Evolutionary conservation across 2,888 invertebrate species (phyloP).

Genomic region (Meganola albula): DNA sequence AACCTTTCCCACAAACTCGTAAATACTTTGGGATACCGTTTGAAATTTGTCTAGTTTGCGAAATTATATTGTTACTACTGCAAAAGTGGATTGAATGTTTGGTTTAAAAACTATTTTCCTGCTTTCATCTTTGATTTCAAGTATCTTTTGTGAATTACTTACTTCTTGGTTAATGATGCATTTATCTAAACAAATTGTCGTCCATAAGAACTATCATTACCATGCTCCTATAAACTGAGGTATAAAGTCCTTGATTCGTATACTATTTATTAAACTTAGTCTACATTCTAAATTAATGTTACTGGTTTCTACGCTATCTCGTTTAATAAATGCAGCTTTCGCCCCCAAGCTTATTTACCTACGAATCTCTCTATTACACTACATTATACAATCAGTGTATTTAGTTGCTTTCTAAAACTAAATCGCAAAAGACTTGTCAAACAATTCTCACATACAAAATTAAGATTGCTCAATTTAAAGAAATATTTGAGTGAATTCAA

Average conservation of each 20-base stretch:
- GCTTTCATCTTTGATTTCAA: no score
- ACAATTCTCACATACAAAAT: slow-evolving; percentile 47
- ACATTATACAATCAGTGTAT: slow-evolving; percentile 31
- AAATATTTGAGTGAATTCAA: slow-evolving; percentile 42
- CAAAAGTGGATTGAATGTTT: no score
- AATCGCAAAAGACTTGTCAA: slow-evolving; percentile 25
- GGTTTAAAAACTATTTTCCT: no score
- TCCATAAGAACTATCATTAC: no score
- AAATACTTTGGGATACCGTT: slow-evolving; percentile 38
- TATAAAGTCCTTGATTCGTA: no score
- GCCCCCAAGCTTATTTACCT: slow-evolving; percentile 30
- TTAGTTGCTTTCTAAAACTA: slow-evolving; percentile 28
- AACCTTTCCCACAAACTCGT: slow-evolving; percentile 58
- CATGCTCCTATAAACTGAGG: no score
- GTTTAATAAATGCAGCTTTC: slow-evolving; percentile 33
- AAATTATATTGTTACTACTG: slow-evolving; percentile 15
- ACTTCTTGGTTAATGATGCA: no score
- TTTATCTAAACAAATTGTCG: no score
- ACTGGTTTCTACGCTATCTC: slow-evolving; percentile 17
- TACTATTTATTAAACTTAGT: slow-evolving; percentile 17
- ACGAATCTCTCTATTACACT: slow-evolving; percentile 36
- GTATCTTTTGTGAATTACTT: no score
- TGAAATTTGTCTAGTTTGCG: slow-evolving; percentile 26
- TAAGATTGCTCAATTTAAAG: slow-evolving; percentile 41
- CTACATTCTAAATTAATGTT: slow-evolving; percentile 24